Percentiles rank a stretch among this genome's conserved stretches.
These are phyloP conservation scores for Acromyrmex echinatior DNA, from an alignment of 1,140 invertebrate species.

Conservation along the genomic window DNA sequence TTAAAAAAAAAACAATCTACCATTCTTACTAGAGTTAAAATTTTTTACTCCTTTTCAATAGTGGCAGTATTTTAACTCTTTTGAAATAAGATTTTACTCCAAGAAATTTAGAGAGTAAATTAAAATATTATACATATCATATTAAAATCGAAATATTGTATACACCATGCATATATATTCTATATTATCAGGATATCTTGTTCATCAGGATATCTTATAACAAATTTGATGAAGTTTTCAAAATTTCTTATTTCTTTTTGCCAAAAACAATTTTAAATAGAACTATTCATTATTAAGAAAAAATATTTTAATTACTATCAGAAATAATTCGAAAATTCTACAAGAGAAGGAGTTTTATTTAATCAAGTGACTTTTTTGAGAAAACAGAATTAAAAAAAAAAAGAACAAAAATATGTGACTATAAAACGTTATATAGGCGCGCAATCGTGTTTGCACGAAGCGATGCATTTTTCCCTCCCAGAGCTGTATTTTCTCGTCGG, in stretches of 20 bases:
- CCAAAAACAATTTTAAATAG: background rate
- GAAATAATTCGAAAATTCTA: background rate
- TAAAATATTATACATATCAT: no score
- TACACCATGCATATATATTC: no score
- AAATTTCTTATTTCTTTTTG: background rate
- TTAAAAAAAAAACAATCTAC: no score
- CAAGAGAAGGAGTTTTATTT: background rate
- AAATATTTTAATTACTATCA: background rate
- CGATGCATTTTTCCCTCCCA: background rate
- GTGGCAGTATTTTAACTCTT: no score
- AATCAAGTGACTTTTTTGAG: background rate
- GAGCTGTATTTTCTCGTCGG: conserved; percentile 11
- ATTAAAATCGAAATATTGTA: background rate
- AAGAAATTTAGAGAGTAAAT: no score
- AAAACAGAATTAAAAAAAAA: background rate
- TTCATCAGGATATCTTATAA: background rate
- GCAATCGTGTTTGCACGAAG: background rate
- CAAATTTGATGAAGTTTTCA: background rate
- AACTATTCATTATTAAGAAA: background rate
- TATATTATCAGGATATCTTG: background rate
- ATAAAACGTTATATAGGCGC: background rate
- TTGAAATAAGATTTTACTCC: no score
- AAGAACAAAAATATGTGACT: background rate
- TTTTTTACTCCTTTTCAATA: no score
- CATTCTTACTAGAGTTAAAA: no score